Base-by-base conservation (phyloP, 2,113 vertebrate species). In the Ginglymostoma cirratum region DNA sequence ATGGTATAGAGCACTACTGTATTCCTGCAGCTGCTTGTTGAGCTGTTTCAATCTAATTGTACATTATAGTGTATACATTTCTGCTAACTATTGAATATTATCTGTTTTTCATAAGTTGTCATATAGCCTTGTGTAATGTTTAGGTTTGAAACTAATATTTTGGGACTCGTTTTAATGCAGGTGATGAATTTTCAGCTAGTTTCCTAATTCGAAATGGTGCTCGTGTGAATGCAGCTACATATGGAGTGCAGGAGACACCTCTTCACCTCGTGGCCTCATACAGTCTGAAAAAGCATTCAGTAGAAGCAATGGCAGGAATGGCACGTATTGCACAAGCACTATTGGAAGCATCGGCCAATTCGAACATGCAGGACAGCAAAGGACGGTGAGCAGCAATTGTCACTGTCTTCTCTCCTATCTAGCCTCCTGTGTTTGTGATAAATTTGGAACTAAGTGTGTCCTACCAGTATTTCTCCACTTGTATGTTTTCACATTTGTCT, bases 121-220 rank as follows among this genome's bases (percentile, higher is more conserved):
- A 14, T 34, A 30, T 34, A 7, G 72, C 8, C 72, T 2, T 34
- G 7, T 72, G 8, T 66, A 6, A 66, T 66, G 0, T 17, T 17
- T 93, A n/a, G 17, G 1, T 93, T 93, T 93, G 61, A 19, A 66
- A 6, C n/a, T 23, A 67, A 93, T 38, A 7, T 5, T 23, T 93
- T 93, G 15, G 38, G 61, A 65, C 6, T n/a, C 38, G 21, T 65
- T 90, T 90, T 38, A 24, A 67, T 61, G 92, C 97, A 99, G 99
- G 99, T 83, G 99, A 99, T 96, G 98, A 99, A 96, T 99, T 99
- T 96, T 98, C 99, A 67, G 98, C 99, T 90, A 98, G 98, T 96
- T 99, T 99, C 97, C 98, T 99, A 96, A 98, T 99, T 96, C 98
- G 98, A 96, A 98, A 99, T 0, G 98, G 99, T 0, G 98, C 99